Conservation (phyloP, 2,113 vertebrate species). For the Oreochromis tanganicae region DNA sequence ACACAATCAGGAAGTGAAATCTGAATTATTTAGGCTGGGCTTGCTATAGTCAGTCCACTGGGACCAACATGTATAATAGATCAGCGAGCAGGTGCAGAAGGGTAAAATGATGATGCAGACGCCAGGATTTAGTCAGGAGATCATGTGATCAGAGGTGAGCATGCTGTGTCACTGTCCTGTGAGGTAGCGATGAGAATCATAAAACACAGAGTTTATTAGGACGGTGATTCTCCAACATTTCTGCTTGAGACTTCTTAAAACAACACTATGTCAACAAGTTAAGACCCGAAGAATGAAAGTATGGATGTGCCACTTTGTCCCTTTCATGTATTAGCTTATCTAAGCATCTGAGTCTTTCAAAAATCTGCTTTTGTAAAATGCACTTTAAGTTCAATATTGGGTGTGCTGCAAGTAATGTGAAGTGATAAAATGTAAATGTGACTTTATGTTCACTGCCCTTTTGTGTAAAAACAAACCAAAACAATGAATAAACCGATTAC, state of each 20-base stretch:
- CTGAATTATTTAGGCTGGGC: slow-evolving; percentile 58
- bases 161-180: not conserved
- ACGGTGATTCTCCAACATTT: not conserved
- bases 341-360: not conserved
- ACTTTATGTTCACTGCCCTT: not conserved
- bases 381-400: not conserved
- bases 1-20: slow-evolving; percentile 29
- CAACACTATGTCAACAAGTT: not conserved
- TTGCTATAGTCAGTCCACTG: not conserved
- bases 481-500: not conserved
- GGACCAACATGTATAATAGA: slow-evolving; percentile 40
- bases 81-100: slow-evolving; percentile 31
- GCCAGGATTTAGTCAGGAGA: not conserved
- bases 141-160: not conserved
- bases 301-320: accelerated
- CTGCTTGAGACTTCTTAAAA: not conserved
- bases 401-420: not conserved
- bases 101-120: not conserved
- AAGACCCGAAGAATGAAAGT: not conserved
- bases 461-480: not conserved
- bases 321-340: not conserved
- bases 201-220: not conserved
- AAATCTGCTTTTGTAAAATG: not conserved
- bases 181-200: not conserved
- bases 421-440: not conserved